phyloP scores from a whole-genome alignment of 2,113 vertebrate species.

The Lycaon pictus region DNA sequence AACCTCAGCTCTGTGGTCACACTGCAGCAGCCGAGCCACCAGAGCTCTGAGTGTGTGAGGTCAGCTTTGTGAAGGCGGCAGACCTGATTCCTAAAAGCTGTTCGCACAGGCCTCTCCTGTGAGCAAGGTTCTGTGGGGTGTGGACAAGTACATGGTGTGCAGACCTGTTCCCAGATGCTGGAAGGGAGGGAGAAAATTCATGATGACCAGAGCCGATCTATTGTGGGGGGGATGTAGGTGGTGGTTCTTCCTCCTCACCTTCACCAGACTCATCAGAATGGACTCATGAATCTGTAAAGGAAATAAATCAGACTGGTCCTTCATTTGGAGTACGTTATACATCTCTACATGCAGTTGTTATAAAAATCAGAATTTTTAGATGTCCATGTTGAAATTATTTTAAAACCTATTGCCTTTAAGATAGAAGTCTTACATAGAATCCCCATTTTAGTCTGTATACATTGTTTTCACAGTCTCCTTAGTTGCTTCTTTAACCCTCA shows the following conservation, averaged over 20 bases:
- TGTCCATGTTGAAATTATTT: fast-evolving
- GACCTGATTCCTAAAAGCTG: fast-evolving
- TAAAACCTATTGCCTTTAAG: no score
- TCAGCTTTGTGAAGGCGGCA: fast-evolving
- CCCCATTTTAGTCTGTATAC: no score
- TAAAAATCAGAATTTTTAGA: background rate
- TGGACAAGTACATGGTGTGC: background rate
- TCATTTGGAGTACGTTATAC: fast-evolving
- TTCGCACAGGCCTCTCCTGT: background rate
- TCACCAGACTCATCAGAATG: fast-evolving
- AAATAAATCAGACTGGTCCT: background rate
- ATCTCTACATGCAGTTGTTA: fast-evolving
- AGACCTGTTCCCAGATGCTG: background rate
- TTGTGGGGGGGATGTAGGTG: fast-evolving
- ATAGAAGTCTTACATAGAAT: background rate
- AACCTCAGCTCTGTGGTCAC: fast-evolving
- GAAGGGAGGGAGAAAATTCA: background rate
- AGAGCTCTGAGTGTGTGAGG: fast-evolving
- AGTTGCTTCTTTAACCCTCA: background rate
- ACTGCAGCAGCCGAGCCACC: fast-evolving
- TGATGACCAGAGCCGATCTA: fast-evolving
- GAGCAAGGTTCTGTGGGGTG: background rate
- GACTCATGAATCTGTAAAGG: background rate
- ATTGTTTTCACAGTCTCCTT: background rate
- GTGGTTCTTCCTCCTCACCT: background rate